Evolutionary conservation across 2,888 invertebrate species (phyloP), one percentile per base, ranked within the genome.

Genomic region (Epicampocera succincta): DNA sequence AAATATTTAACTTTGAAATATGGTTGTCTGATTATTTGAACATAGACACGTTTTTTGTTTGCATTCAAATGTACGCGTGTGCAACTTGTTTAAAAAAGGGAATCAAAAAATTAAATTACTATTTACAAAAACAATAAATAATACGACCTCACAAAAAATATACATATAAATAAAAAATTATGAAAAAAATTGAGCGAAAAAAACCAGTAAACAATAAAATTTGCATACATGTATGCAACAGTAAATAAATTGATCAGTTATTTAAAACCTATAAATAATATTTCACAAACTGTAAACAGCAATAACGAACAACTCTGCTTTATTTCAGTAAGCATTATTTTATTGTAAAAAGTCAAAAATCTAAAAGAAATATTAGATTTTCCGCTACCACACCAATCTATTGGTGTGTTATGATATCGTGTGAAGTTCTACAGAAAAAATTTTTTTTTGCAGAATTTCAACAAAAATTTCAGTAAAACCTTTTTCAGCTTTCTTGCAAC

Each of bases 11-110:
- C 54, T 80, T 71, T 71, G 17, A 33, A 46, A 50, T 52, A 12
- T 58, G 75, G 40, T 54, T 19, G 58, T 19, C 54, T 44, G 68
- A 44, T 25, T 54, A 33, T 50, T 80, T 73, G 63, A 69, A 50
- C 19, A 69, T 48, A 44, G 71, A 69, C 61, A 73, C 44, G 52
- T 73, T 69, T 71, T 72, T 63, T 77, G 15, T 77, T 77, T 63
- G 17, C 15, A 69, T 65, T 71, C 13, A 63, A 56, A 65, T 74
- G 71, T 82, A 69, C 82, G 82, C 82, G 65, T 74, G 78, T 74
- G 58, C 71, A 78, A 66, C 78, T 74, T 77, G 80, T 80, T 78
- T 58, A 48, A 58, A 80, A 42, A 44, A 42, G 38, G 40, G 11
- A 56, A 40, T 72, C 6, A 17, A 44, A 48, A 71, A 66, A 38